Evolutionary conservation across 2,888 invertebrate species (phyloP).

Genomic region (Escarpia spicata): DNA sequence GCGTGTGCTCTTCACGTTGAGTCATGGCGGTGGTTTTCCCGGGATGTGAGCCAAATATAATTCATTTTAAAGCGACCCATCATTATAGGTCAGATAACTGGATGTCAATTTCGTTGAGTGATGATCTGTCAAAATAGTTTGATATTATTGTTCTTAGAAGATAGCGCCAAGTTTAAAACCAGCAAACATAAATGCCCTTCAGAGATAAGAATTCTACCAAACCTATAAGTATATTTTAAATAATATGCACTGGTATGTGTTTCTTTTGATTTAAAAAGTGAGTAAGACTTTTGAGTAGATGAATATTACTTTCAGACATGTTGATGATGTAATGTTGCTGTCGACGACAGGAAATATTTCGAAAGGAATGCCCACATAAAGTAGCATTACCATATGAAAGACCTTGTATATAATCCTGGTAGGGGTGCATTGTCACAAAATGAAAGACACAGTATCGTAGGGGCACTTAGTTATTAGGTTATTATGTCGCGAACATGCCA

Average conservation of each 20-base stretch:
- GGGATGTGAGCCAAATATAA: neutral
- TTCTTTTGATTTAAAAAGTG: neutral
- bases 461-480: neutral
- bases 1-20: neutral
- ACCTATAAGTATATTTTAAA: neutral
- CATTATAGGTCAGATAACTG: conserved; percentile 12
- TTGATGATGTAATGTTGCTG: neutral
- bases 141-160: neutral
- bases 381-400: neutral
- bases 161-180: neutral
- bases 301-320: neutral
- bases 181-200: neutral
- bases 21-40: neutral
- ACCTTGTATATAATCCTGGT: neutral
- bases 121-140: neutral
- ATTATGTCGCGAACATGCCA: neutral
- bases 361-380: neutral
- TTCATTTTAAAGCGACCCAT: neutral
- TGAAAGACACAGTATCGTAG: neutral
- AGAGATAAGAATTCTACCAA: neutral
- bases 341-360: neutral
- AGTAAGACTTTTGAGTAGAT: neutral
- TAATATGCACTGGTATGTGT: neutral
- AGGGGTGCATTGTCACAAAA: neutral
- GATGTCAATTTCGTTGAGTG: neutral